Evolutionary conservation across 2,888 invertebrate species (phyloP).

Genomic region (Zygothrica quintamaculata): DNA sequence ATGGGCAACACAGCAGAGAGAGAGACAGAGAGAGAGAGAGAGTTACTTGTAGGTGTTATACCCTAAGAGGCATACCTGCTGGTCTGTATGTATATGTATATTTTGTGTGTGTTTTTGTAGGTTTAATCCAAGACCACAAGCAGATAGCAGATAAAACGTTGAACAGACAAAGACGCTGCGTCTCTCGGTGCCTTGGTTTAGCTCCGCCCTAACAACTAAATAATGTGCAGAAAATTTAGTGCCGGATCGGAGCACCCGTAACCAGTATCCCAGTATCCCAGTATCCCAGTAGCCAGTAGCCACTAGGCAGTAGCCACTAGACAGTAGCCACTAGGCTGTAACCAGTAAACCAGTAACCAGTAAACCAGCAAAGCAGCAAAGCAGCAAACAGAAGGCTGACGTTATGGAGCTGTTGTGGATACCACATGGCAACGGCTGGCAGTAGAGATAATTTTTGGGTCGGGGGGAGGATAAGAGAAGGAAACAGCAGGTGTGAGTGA

Average conservation of each 20-base stretch:
- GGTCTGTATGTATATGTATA: constrained; percentile 45
- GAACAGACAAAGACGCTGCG: constrained; percentile 56
- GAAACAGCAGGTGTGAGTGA: not conserved
- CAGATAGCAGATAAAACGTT: constrained; percentile 70
- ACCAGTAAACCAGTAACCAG: not conserved
- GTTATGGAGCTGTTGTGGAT: no score
- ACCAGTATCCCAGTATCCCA: constrained; percentile 7
- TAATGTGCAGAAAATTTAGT: constrained; percentile 76
- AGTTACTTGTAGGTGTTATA: not conserved
- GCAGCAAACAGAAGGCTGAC: no score
- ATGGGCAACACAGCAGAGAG: no score
- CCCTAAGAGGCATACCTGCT: not conserved
- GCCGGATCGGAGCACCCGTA: constrained; percentile 22
- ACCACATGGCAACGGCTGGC: constrained; percentile 48
- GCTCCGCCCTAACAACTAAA: constrained; percentile 68
- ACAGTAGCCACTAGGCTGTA: not conserved
- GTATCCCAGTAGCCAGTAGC: not conserved
- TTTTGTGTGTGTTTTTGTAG: constrained; percentile 41
- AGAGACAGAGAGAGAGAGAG: no score
- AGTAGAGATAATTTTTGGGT: constrained; percentile 54
- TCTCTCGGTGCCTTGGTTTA: constrained; percentile 13
- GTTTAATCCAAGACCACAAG: constrained; percentile 70
- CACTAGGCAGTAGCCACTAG: constrained; percentile 6
- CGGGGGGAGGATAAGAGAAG: not conserved
- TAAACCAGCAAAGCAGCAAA: constrained; percentile 41